Evolutionary conservation across 1,140 invertebrate species (phyloP).

Genomic region (Phenacoccus solenopsis): DNA sequence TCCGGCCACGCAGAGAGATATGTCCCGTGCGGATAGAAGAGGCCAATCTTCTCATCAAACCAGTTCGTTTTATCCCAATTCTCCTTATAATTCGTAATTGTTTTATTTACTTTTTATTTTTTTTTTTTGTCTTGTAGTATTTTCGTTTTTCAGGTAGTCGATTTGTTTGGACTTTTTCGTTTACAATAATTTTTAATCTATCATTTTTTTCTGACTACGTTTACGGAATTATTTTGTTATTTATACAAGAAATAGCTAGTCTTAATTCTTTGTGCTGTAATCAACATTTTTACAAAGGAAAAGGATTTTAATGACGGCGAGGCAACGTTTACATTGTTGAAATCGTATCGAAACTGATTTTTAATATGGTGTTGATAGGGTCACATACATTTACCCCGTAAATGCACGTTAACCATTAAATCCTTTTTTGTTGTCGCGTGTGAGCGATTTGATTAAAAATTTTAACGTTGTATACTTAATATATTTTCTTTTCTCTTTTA

Average conservation of each 20-base stretch:
- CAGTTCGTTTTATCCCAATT: background rate
- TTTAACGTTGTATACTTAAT: background rate
- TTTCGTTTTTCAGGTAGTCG: background rate
- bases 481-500: background rate
- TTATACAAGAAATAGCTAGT: background rate
- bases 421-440: background rate
- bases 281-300: too few relatives aligned
- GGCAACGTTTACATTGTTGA: too few relatives aligned
- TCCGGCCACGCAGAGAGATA: background rate
- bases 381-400: background rate
- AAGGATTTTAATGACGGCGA: too few relatives aligned
- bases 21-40: background rate
- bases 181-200: background rate
- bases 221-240: too few relatives aligned
- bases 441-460: background rate
- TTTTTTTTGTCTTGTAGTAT: background rate
- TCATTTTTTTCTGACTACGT: background rate
- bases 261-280: background rate
- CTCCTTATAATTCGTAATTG: constrained; percentile 8
- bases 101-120: too few relatives aligned
- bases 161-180: too few relatives aligned
- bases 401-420: too few relatives aligned
- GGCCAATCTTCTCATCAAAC: background rate
- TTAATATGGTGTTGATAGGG: too few relatives aligned
- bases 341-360: too few relatives aligned